phyloP scores from a whole-genome alignment of 2,113 vertebrate genomes.

The Copsychus sechellarum region DNA sequence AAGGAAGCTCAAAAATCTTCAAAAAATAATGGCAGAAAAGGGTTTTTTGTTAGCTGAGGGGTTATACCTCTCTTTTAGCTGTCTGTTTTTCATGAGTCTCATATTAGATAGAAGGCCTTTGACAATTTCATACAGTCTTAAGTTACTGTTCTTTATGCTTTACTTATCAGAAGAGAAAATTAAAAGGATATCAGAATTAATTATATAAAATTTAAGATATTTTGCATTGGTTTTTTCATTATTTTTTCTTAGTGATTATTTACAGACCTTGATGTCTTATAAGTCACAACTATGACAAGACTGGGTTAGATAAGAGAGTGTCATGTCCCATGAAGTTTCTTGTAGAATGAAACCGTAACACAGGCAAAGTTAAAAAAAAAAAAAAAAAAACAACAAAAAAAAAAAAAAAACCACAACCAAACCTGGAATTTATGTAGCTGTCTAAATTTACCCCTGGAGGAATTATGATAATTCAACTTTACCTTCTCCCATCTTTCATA shows the following conservation, averaged over 20 bases:
- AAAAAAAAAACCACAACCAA: no score
- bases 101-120: neutral
- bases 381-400: neutral
- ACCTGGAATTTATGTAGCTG: neutral
- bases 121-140: neutral
- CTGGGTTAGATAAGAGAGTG: neutral
- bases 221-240: neutral
- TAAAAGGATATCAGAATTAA: neutral
- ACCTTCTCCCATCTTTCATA: neutral
- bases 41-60: fast-evolving
- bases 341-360: neutral
- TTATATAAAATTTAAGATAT: neutral
- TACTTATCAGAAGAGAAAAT: neutral
- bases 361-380: neutral
- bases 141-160: neutral
- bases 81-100: neutral
- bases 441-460: neutral
- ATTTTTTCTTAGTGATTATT: neutral
- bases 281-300: neutral
- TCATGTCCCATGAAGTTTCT: fast-evolving
- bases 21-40: neutral
- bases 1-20: neutral
- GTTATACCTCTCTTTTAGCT: neutral
- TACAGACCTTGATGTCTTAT: neutral
- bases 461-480: neutral